Base-by-base conservation (phyloP, 2,888 invertebrate genomes). In the Syrphus vitripennis region DNA sequence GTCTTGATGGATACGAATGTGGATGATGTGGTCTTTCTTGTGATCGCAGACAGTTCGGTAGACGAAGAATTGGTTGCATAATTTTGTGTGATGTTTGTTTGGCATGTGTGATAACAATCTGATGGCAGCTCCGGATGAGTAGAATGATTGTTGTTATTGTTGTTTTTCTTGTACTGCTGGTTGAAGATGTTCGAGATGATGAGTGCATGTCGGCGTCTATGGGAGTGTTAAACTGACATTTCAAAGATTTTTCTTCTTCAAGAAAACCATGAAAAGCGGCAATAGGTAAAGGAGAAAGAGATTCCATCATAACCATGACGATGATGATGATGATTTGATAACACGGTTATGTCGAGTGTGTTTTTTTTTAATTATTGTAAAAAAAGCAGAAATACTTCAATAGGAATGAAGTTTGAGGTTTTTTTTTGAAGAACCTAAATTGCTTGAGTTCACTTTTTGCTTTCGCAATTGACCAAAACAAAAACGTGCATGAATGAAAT, bases 31-130 rank as follows among this genome's bases (percentile, higher is more conserved):
- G 21, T 21, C 42, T 70, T 71, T 34, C 16, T 53, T 77, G 74
- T 81, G 84, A n/a, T n/a, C n/a, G 86, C 69, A 86, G 86, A 86
- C 86, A 77, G 37, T 42, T 57, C 78, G 86, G 86, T 86, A 86
- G 86, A 86, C 86, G 86, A 74, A 81, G 81, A 86, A 86, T 77
- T 61, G 61, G 57, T 86, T 86, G 65, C 86, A 74, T 81, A 86
- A 86, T 50, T 72, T 78, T 74, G 81, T 81, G 77, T 77, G 77
- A 86, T 81, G 86, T 86, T 82, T 72, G 74, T 74, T 82, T 65
- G 86, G 82, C 61, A 70, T 86, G 77, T 86, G 76, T 86, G 86
- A 86, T 82, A 81, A 82, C 77, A 74, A 86, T 81, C 81, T 72
- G 77, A 74, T 74, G 77, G 77, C 34, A 55, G 45, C 70, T 34